Evolutionary conservation across 2,113 vertebrate genomes (phyloP), one percentile per base, ranked within the genome.

Genomic region (Galeopterus variegatus): DNA sequence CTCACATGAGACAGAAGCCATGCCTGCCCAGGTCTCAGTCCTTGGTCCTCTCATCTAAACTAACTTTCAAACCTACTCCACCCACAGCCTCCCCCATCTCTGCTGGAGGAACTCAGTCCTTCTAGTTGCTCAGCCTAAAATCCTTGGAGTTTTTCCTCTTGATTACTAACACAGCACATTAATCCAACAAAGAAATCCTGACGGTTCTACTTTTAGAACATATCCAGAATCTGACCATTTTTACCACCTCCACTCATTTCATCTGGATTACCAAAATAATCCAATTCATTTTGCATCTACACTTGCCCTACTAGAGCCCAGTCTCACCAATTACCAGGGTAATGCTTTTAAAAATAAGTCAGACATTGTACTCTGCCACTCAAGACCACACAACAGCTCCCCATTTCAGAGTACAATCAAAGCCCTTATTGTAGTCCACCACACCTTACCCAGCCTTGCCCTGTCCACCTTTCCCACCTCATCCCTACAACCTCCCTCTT

Each of bases 371-470:
- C 0, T 11, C 26, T n/a, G 17, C 17, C 45, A 18, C 60, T 80
- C 65, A 65, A 89, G 77, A 73, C 5, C 69, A 60, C 4, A 41
- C 8, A 65, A 31, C 2, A 14, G 41, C 65, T 70, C 72, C 52
- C 76, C 58, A n/a, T 69, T 33, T 64, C 69, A 56, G 50, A 56
- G 41, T 4, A 31, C 67, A 65, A 28, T 11, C 23, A 4, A 50
- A 33, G 36, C 45, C 31, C 6, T 21, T 15, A 6, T 0, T 0
- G 8, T 31, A 36, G 67, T 33, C 70, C 69, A 6, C 6, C 10
- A 0, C 3, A 23, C 41, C 62, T 54, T 5, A 17, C 70, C 7
- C 10, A 33, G 67, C 31, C 56, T 17, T 41, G 62, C 31, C 54
- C 64, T 1, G 2, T 48, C n/a, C 69, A 54, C 67, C 50, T 36